Percentiles rank a stretch among this genome's conserved stretches.
Conservation (phyloP, 2,113 vertebrate species). For the Cromileptes altivelis region DNA sequence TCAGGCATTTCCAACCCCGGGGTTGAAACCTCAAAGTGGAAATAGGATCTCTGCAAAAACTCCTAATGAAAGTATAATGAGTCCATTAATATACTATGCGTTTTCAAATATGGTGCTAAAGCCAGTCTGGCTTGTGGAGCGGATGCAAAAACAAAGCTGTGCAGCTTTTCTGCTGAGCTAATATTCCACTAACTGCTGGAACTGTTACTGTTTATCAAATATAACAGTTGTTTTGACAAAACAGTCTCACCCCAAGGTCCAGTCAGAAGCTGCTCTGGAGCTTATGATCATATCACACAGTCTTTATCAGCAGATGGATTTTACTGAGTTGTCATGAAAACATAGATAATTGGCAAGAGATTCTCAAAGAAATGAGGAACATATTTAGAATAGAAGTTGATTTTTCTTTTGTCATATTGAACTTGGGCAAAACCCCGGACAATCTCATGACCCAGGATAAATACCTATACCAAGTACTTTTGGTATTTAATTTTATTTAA, state of each 20-base stretch:
- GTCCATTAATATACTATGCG: constrained; percentile 32
- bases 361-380: too few species aligned
- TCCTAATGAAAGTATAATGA: constrained; percentile 53
- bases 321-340: not conserved
- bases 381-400: too few species aligned
- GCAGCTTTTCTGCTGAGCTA: not conserved
- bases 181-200: not conserved
- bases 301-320: not conserved
- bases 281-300: not conserved
- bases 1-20: constrained; percentile 34
- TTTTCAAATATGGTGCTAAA: constrained; percentile 1
- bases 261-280: not conserved
- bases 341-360: not conserved
- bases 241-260: not conserved
- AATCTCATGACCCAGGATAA: too few species aligned
- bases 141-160: not conserved
- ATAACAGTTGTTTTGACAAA: not conserved
- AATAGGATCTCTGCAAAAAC: constrained; percentile 26
- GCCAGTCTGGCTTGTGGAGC: not conserved
- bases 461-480: too few species aligned
- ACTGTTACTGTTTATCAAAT: not conserved
- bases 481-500: too few species aligned
- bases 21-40: constrained; percentile 52
- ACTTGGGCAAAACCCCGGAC: too few species aligned
- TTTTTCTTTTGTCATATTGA: too few species aligned